Evolutionary conservation across 2,888 invertebrate genomes (phyloP), one percentile per base, ranked within the genome.

Genomic region (Plagiodera versicolora): DNA sequence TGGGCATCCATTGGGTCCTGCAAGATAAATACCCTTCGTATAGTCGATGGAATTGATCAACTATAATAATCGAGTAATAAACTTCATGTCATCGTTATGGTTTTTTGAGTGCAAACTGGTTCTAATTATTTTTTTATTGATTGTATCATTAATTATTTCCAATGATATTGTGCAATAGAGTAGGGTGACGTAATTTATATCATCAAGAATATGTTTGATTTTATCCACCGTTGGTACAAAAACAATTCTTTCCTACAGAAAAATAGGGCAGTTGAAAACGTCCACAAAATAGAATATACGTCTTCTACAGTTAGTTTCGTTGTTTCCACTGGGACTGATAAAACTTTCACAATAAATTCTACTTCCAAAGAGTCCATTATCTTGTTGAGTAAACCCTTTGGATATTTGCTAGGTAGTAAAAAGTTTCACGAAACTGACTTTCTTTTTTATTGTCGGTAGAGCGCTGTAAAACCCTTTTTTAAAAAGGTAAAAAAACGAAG

Each of bases 1-100:
- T 67, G 95, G 95, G 80, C 95, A 95, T 64, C 95, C 95, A 80
- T 96, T 97, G 59, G 97, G 96, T 81, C 96, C 96, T 95, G 89
- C 72, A 87, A 87, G 79, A 72, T 72, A 69, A 64, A 49, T 24
- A 53, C n/a, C 24, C 20, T 10, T 46, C 46, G 20, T 39, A 10
- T 28, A 18, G 18, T 47, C 5, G 3, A 3, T 24, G 24, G 24
- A n/a, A n/a, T n/a, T n/a, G n/a, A n/a, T n/a, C n/a, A n/a, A n/a
- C n/a, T n/a, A n/a, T n/a, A n/a, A n/a, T n/a, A n/a, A 28, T 32
- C 32, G 32, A 32, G 11, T 32, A 11, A 32, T 32, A 2, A 32
- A 32, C 32, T 32, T n/a, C n/a, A n/a, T n/a, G n/a, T n/a, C n/a
- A n/a, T n/a, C n/a, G n/a, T n/a, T n/a, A n/a, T n/a, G n/a, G n/a